Conservation (phyloP, 2,113 vertebrate species). For the Tachycineta bicolor region DNA sequence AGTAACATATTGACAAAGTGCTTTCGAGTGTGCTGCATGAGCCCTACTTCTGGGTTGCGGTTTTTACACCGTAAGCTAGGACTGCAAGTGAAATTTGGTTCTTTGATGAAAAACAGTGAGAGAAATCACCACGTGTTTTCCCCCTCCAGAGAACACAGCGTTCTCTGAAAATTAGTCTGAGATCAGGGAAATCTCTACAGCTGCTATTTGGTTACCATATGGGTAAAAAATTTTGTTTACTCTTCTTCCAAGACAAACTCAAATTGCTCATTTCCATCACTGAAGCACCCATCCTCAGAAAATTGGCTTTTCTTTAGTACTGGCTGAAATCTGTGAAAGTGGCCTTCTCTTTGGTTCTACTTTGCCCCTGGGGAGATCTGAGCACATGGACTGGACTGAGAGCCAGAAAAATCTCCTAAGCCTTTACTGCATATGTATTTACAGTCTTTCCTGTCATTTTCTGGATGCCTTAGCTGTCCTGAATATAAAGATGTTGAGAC, state of each 20-base stretch:
- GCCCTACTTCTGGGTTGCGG: background rate
- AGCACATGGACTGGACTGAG: background rate
- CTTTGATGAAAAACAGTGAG: background rate
- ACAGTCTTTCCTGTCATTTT: background rate
- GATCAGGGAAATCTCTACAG: background rate
- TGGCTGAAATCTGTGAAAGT: background rate
- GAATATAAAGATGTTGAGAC: background rate
- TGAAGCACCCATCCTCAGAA: background rate
- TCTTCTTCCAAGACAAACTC: background rate
- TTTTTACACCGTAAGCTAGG: background rate
- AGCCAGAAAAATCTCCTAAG: background rate
- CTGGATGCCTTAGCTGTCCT: background rate
- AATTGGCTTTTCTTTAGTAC: background rate
- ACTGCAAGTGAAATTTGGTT: background rate
- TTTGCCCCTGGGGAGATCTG: background rate
- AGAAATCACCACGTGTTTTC: background rate
- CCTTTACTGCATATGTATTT: background rate
- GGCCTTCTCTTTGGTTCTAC: background rate
- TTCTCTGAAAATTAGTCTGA: background rate
- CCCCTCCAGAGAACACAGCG: background rate
- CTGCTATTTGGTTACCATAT: background rate
- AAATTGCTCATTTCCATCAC: background rate
- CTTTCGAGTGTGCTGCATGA: background rate
- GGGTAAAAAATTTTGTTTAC: background rate
- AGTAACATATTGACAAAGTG: accelerated